Conservation (phyloP, 2,797 vertebrate species). For the Pseudocheirus occidentalis region DNA sequence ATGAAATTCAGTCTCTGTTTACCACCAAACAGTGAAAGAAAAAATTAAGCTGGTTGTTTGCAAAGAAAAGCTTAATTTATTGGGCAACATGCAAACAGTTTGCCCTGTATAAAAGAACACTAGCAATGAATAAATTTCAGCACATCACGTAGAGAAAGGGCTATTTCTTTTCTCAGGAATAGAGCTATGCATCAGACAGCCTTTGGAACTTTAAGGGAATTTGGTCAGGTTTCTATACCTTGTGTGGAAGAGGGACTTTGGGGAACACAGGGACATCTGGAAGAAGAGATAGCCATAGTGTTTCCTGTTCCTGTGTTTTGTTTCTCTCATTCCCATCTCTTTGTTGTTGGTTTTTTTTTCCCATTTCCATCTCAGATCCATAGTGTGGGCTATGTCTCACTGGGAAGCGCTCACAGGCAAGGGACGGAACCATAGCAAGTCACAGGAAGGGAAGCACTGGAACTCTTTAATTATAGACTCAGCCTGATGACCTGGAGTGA, state of each 20-base stretch:
- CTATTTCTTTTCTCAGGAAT: not conserved
- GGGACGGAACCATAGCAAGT: not conserved
- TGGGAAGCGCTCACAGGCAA: not conserved
- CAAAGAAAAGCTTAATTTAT: constrained; percentile 24
- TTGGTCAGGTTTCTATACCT: not conserved
- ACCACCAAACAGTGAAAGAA: not conserved
- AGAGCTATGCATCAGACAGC: not conserved
- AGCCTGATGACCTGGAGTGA: not conserved
- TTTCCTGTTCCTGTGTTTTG: constrained; percentile 32
- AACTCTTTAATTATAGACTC: constrained; percentile 39
- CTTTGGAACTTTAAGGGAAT: not conserved
- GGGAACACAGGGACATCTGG: constrained; percentile 1
- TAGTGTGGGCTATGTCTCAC: not conserved
- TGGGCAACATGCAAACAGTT: not conserved
- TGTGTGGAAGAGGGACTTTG: not conserved
- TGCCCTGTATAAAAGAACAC: not conserved
- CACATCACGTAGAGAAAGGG: not conserved
- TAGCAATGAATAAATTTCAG: constrained; percentile 1
- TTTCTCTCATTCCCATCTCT: not conserved
- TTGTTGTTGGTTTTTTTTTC: not conserved
- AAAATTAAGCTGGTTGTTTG: not conserved
- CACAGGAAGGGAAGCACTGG: not conserved
- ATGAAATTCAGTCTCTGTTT: constrained; percentile 30
- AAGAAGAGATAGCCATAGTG: constrained; percentile 6
- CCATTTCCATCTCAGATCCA: not conserved